Evolutionary conservation across 2,888 invertebrate genomes (phyloP).

Genomic region (Drosophila stalkeri): DNA sequence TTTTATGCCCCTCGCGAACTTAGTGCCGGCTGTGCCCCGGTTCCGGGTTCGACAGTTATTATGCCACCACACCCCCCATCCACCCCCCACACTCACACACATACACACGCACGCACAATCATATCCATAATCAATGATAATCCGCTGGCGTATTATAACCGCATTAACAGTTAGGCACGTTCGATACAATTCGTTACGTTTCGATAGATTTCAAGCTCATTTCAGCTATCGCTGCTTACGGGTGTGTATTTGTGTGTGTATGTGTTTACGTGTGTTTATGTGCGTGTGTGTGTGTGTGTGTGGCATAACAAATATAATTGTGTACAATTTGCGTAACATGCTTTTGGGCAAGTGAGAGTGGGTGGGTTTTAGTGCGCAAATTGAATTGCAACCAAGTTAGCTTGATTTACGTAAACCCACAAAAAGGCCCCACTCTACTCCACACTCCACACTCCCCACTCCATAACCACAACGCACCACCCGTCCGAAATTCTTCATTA

Average conservation of each 20-base stretch:
- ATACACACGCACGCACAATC: constrained; percentile 39
- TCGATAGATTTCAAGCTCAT: constrained; percentile 75
- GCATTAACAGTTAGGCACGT: constrained; percentile 80
- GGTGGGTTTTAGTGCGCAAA: constrained; percentile 40
- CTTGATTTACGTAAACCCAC: constrained; percentile 31
- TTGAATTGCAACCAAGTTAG: constrained; percentile 68
- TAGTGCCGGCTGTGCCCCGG: constrained; percentile 28
- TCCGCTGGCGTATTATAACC: constrained; percentile 80
- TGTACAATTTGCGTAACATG: constrained; percentile 67
- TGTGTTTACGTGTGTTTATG: neutral
- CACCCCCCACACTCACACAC: constrained; percentile 13
- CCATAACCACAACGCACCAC: neutral
- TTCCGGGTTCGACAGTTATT: constrained; percentile 53
- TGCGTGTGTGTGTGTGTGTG: neutral
- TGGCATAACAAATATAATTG: constrained; percentile 69
- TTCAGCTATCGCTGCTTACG: constrained; percentile 55
- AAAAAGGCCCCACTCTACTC: constrained; percentile 16
- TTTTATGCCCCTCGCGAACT: constrained; percentile 43
- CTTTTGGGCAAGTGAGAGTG: constrained; percentile 5
- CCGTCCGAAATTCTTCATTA: constrained; percentile 64
- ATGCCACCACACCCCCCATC: constrained; percentile 27
- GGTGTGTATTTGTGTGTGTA: neutral
- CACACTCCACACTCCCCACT: neutral
- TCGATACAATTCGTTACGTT: constrained; percentile 77
- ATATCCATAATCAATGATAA: constrained; percentile 78